phyloP scores from a whole-genome alignment of 2,797 vertebrate genomes.

The Rhodeus uyekii region DNA sequence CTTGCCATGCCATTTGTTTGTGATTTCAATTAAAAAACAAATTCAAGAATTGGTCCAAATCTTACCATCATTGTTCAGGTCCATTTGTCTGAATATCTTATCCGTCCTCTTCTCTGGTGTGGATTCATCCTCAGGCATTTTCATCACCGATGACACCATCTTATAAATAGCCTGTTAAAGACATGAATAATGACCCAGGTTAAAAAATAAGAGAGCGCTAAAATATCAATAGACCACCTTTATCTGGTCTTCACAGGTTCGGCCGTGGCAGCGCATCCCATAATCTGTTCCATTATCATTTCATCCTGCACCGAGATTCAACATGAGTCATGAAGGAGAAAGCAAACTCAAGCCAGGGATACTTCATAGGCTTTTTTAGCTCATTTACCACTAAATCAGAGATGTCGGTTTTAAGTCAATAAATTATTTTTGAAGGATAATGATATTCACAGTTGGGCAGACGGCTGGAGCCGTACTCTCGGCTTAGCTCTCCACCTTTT shows the following conservation, averaged over 20 bases:
- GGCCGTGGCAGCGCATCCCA: too few species aligned
- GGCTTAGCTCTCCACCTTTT: slow-evolving; percentile 19
- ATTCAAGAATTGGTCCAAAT: neutral
- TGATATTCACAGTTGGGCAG: slow-evolving; percentile 24
- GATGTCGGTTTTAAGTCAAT: slow-evolving; percentile 9
- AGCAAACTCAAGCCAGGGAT: neutral
- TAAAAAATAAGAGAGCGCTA: neutral
- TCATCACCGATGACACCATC: slow-evolving; percentile 99
- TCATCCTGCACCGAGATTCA: neutral
- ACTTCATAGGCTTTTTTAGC: neutral
- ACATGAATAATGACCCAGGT: slow-evolving; percentile 23
- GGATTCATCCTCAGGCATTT: slow-evolving; percentile 98
- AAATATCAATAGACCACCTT: slow-evolving; percentile 21
- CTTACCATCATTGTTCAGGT: slow-evolving; percentile 98
- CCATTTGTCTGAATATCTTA: slow-evolving; percentile 99
- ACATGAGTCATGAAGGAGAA: neutral
- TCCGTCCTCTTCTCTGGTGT: slow-evolving; percentile 98
- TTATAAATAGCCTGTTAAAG: slow-evolving; percentile 94
- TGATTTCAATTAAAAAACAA: neutral
- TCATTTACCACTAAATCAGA: slow-evolving; percentile 17
- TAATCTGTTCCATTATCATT: neutral
- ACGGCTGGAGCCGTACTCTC: neutral
- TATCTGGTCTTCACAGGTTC: slow-evolving; percentile 28
- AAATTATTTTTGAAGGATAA: slow-evolving; percentile 17
- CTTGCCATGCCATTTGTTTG: too few species aligned